These are phyloP conservation scores for Tanytarsus gracilentus DNA, from an alignment of 2,888 invertebrate genomes.

Conservation along the genomic window DNA sequence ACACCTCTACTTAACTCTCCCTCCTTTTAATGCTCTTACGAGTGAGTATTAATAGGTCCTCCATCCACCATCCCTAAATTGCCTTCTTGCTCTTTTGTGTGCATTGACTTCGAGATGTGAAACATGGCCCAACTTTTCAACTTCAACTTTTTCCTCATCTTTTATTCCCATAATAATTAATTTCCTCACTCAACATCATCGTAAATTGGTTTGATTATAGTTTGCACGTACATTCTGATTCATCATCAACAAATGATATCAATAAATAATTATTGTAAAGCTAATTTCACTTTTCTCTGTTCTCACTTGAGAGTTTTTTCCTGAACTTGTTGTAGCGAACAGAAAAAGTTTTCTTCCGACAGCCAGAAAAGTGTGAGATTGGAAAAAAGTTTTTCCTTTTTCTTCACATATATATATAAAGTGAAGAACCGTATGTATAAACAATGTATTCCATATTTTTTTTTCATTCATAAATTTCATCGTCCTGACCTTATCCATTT, in stretches of 20 bases:
- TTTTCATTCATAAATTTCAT: constrained; percentile 28
- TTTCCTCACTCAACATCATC: not conserved
- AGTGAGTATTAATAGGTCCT: too few relatives aligned
- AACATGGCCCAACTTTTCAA: not conserved
- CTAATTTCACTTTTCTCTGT: constrained; percentile 16
- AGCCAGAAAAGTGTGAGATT: not conserved
- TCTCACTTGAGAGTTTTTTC: not conserved
- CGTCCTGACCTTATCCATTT: constrained; percentile 28
- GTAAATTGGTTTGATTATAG: constrained; percentile 1
- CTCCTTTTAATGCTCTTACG: too few relatives aligned
- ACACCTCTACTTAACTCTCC: too few relatives aligned
- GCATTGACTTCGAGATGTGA: not conserved
- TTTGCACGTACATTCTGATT: not conserved
- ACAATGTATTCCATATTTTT: constrained; percentile 14
- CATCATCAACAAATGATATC: constrained; percentile 28
- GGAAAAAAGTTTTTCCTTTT: constrained; percentile 19
- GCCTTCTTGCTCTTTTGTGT: too few relatives aligned
- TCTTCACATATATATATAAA: too few relatives aligned
- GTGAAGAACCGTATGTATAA: too few relatives aligned
- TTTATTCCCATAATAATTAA: constrained; percentile 5
- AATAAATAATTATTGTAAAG: constrained; percentile 17
- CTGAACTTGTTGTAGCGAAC: not conserved
- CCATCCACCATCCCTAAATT: too few relatives aligned
- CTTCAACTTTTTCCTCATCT: not conserved
- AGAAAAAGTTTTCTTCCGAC: too few relatives aligned